Evolutionary conservation across 2,797 vertebrate genomes (phyloP), one percentile per base, ranked within the genome.

Genomic region (Gymnopithys bicolor): DNA sequence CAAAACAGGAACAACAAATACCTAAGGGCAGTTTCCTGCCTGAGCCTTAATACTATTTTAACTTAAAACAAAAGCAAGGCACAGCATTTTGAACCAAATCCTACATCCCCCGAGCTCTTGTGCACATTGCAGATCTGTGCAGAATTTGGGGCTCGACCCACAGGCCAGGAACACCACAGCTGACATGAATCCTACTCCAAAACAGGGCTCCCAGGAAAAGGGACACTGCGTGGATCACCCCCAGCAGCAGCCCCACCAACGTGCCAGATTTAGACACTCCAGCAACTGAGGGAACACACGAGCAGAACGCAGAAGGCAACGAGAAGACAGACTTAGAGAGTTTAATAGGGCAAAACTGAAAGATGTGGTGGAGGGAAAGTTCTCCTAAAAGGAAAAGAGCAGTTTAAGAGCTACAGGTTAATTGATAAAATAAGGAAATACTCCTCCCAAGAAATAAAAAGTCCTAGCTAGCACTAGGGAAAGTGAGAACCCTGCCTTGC

Each of bases 191-290:
- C 39, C 43, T 63, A 22, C n/a, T 35, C 33, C 28, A n/a, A 25
- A 77, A 52, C 13, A n/a, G 11, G 19, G 17, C 79, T 78, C 27
- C 69, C 37, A n/a, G 21, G 18, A 35, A 83, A 62, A 39, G 24
- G 12, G 21, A 45, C 19, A 33, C 45, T 53, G 56, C 19, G 17
- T 0, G 0, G 27, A 12, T 19, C 10, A 7, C 2, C 25, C 13
- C 16, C 28, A 75, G 33, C 5, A 13, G 30, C 43, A 66, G 52
- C 15, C n/a, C 32, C 17, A 13, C 21, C 52, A 48, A 41, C 43
- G 5, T 32, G 24, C 19, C 19, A 46, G 11, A 60, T 63, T 33
- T 25, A 76, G 56, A n/a, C 21, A 7, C 39, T 45, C 15, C 19
- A 48, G 55, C 18, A 69, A 56, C 13, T 9, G 10, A 77, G 10